Conservation (phyloP, 64 coral and sea anemone species). For the Stichodactyla helianthus region DNA sequence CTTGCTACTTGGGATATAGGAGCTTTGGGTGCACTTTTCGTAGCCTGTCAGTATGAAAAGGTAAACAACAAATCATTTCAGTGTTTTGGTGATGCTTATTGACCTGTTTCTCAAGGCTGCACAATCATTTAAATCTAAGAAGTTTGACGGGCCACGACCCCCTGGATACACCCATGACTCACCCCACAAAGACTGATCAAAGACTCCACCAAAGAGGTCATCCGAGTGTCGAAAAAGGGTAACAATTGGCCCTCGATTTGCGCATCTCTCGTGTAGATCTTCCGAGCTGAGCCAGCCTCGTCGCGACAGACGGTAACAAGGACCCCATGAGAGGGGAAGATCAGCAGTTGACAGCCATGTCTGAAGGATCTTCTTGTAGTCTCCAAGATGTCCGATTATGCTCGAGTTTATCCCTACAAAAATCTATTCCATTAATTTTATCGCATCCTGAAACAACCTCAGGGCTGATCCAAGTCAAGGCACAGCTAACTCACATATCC, state of each 20-base stretch:
- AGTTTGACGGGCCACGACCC: too few relatives aligned
- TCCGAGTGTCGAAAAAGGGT: constrained; percentile 23
- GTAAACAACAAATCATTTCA: background rate
- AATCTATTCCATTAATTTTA: background rate
- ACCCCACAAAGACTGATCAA: constrained; percentile 43
- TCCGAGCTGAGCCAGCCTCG: background rate
- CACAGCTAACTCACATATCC: too few relatives aligned
- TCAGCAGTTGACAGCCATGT: constrained; percentile 24
- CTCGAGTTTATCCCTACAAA: constrained; percentile 39
- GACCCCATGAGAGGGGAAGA: constrained; percentile 34
- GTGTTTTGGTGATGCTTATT: too few relatives aligned
- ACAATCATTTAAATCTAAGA: too few relatives aligned
- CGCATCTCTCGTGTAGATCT: constrained; percentile 27
- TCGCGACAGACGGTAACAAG: constrained; percentile 26
- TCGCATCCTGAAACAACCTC: too few relatives aligned
- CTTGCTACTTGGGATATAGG: background rate
- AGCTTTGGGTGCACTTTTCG: background rate
- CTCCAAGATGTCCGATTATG: constrained; percentile 41
- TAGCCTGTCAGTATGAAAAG: background rate
- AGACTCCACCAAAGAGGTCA: constrained; percentile 47
- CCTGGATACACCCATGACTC: background rate
- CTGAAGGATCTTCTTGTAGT: constrained; percentile 33
- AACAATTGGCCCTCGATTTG: constrained; percentile 36
- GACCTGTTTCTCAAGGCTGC: too few relatives aligned
- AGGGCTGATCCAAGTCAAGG: too few relatives aligned